Evolutionary conservation across 2,888 invertebrate species (phyloP).

Genomic region (Eupelmus urozonus): DNA sequence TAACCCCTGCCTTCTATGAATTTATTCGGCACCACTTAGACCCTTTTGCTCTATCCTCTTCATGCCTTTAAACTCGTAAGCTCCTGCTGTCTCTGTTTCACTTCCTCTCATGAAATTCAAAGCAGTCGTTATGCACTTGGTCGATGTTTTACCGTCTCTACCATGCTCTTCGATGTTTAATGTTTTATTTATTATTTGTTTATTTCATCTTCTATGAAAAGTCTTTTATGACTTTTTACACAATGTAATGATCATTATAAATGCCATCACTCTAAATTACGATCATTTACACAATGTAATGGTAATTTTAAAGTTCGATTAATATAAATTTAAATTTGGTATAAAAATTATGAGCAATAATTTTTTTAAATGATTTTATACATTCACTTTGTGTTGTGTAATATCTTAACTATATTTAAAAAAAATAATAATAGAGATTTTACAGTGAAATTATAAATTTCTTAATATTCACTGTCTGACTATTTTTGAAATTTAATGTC

Average conservation of each 20-base stretch:
- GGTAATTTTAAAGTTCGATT: too few species aligned
- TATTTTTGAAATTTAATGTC: too few species aligned
- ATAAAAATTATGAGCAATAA: too few species aligned
- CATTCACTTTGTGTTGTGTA: too few species aligned
- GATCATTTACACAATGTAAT: too few species aligned
- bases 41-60: slow-evolving; percentile 60
- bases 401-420: too few species aligned
- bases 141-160: slow-evolving; percentile 64
- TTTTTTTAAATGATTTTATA: too few species aligned
- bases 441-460: too few species aligned
- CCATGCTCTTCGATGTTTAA: slow-evolving; percentile 64
- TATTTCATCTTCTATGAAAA: slow-evolving; percentile 67
- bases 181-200: slow-evolving; percentile 75
- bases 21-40: slow-evolving; percentile 61
- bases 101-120: slow-evolving; percentile 76
- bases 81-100: slow-evolving; percentile 68
- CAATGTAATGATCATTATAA: neutral
- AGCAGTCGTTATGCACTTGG: slow-evolving; percentile 73
- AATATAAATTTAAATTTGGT: too few species aligned
- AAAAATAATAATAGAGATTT: too few species aligned
- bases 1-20: slow-evolving; percentile 43
- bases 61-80: slow-evolving; percentile 65
- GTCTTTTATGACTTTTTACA: slow-evolving; percentile 19
- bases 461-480: too few species aligned
- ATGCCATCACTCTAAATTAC: too few species aligned